These are phyloP conservation scores for Hypena proboscidalis DNA, from an alignment of 2,888 invertebrate genomes.

Conservation along the genomic window DNA sequence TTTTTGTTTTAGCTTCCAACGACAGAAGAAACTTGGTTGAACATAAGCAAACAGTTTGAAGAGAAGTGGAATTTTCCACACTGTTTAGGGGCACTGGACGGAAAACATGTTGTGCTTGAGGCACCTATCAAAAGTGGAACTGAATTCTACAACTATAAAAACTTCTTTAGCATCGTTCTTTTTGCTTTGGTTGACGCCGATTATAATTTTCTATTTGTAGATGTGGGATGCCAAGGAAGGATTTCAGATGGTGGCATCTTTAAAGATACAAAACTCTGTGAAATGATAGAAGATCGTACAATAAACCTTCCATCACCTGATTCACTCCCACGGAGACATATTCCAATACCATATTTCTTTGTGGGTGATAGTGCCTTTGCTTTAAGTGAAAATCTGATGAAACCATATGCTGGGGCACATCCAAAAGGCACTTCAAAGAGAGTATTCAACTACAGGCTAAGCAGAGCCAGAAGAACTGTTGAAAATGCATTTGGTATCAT, in stretches of 20 bases:
- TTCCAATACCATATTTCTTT: slow-evolving; percentile 12
- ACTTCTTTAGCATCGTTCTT: slow-evolving; percentile 20
- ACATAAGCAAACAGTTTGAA: slow-evolving; percentile 2
- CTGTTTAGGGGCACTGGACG: slow-evolving; percentile 17
- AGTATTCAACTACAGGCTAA: slow-evolving; percentile 9
- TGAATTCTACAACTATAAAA: slow-evolving; percentile 14
- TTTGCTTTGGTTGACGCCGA: slow-evolving; percentile 20
- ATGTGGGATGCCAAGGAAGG: slow-evolving; percentile 12
- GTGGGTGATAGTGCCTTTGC: slow-evolving; percentile 17
- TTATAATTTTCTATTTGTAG: slow-evolving; percentile 18
- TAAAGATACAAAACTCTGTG: not conserved
- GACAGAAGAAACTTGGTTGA: no score
- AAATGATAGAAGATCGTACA: not conserved
- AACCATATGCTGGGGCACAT: slow-evolving; percentile 15
- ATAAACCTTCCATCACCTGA: not conserved
- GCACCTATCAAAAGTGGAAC: slow-evolving; percentile 23
- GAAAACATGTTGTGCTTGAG: slow-evolving; percentile 21
- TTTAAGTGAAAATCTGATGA: slow-evolving; percentile 16
- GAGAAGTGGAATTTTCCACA: slow-evolving; percentile 14
- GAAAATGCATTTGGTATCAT: slow-evolving; percentile 11
- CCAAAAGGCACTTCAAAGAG: slow-evolving; percentile 8
- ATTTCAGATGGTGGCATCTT: slow-evolving; percentile 20
- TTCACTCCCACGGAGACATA: not conserved
- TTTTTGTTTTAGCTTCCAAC: no score
- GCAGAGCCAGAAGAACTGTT: slow-evolving; percentile 4